Conservation (phyloP, 2,113 vertebrate genomes). For the Catharus minimus region DNA sequence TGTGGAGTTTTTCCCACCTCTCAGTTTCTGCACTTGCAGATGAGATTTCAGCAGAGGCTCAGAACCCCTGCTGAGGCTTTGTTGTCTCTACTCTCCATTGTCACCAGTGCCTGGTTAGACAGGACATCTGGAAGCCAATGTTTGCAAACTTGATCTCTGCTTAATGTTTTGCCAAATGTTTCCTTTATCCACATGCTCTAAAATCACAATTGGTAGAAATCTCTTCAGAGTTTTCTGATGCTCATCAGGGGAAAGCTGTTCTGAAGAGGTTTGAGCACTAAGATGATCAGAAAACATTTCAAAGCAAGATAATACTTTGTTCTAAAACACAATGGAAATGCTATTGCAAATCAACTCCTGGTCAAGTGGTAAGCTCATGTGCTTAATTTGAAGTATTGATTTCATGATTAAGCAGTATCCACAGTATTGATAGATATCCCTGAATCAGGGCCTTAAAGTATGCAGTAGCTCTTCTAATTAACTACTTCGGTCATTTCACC, state of each 20-base stretch:
- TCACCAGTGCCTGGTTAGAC: not conserved
- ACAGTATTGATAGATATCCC: slow-evolving; percentile 25
- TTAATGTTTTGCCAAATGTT: not conserved
- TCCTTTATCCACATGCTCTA: rapidly evolving
- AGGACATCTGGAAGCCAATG: not conserved
- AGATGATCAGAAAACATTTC: not conserved
- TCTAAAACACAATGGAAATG: not conserved
- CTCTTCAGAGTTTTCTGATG: not conserved
- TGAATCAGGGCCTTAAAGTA: slow-evolving; percentile 7
- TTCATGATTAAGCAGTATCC: slow-evolving; percentile 45
- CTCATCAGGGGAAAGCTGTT: not conserved
- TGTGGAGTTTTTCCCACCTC: rapidly evolving
- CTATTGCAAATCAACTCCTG: not conserved
- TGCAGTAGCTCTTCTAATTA: slow-evolving; percentile 32
- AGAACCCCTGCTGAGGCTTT: not conserved
- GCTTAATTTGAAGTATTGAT: slow-evolving; percentile 34
- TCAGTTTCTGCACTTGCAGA: not conserved
- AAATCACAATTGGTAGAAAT: not conserved
- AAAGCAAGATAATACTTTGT: not conserved
- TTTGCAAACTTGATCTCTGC: not conserved
- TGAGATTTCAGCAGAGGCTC: not conserved
- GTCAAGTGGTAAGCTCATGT: not conserved
- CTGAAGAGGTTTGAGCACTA: not conserved
- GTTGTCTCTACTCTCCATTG: not conserved
- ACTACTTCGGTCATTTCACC: slow-evolving; percentile 5